These are phyloP conservation scores for Ophion slaviceki DNA, from an alignment of 2,888 invertebrate species.

Conservation along the genomic window DNA sequence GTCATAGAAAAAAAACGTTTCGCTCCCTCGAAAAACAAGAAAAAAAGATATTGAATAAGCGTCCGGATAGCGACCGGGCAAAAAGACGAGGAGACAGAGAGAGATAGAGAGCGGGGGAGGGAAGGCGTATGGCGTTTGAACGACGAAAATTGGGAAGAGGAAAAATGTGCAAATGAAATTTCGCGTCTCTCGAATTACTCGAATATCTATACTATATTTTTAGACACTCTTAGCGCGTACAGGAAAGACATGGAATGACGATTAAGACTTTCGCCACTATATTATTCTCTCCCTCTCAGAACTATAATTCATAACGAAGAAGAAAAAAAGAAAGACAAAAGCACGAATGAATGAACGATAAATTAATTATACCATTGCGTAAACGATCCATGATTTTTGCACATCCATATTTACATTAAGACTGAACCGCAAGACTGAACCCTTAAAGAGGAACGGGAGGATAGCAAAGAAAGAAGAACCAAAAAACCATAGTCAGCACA, in stretches of 20 bases:
- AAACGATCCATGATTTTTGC: conserved; percentile 46
- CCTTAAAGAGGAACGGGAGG: conserved; percentile 26
- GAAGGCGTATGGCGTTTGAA: conserved; percentile 14
- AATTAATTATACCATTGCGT: conserved; percentile 20
- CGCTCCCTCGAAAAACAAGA: not conserved
- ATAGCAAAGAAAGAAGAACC: conserved; percentile 10
- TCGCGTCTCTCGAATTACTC: conserved; percentile 30
- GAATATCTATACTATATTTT: conserved; percentile 1
- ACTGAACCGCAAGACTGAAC: conserved; percentile 63
- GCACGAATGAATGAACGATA: conserved; percentile 17
- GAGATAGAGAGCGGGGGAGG: conserved; percentile 3
- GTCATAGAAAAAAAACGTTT: conserved; percentile 3
- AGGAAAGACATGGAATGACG: not conserved
- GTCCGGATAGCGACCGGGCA: not conserved
- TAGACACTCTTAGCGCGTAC: conserved; percentile 12
- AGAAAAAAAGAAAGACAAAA: conserved; percentile 17
- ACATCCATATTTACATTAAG: conserved; percentile 52
- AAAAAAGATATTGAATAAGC: not conserved
- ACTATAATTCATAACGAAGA: conserved; percentile 5
- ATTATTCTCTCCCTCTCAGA: conserved; percentile 23
- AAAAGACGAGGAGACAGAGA: not conserved
- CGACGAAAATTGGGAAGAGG: not conserved
- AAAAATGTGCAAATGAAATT: conserved; percentile 22
- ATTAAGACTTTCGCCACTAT: not conserved
- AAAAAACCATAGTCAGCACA: conserved; percentile 13